A percentile compares a stretch with the other conserved stretches of the same genome.
Evolutionary conservation across 2,797 vertebrate genomes (phyloP).

Genomic region (Otolemur crassicaudatus): DNA sequence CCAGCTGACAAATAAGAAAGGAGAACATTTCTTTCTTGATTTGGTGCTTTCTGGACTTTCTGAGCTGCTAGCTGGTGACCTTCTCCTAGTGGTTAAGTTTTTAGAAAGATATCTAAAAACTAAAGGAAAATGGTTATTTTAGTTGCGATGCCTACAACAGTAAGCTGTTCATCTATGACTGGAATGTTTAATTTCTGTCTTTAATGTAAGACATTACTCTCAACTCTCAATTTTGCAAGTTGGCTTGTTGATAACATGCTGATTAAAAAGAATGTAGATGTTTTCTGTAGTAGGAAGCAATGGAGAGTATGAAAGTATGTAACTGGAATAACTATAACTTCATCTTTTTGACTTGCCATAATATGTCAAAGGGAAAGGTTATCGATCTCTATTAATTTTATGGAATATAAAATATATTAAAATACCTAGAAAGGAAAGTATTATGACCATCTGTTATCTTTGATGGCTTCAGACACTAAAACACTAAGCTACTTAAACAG

Average conservation of each 20-base stretch:
- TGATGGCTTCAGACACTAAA: conserved; percentile 6
- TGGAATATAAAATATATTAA: neutral
- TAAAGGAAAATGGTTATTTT: conserved; percentile 51
- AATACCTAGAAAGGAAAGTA: neutral
- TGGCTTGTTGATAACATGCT: neutral
- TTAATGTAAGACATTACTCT: conserved; percentile 1
- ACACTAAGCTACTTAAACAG: neutral
- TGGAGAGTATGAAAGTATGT: neutral
- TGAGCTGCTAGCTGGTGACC: conserved; percentile 32
- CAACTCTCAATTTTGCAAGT: conserved; percentile 33
- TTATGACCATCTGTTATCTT: neutral
- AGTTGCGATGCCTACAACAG: conserved; percentile 22
- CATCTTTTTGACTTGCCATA: neutral
- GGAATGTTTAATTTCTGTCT: neutral
- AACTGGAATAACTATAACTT: neutral
- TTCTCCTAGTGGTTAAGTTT: conserved; percentile 42
- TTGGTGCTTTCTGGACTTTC: conserved; percentile 51
- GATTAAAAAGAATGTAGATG: neutral
- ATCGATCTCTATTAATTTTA: neutral
- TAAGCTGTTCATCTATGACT: neutral
- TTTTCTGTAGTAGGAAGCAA: neutral
- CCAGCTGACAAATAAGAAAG: conserved; percentile 66
- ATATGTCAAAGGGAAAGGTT: neutral
- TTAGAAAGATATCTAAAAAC: conserved; percentile 51
- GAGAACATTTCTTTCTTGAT: conserved; percentile 44